These are phyloP conservation scores for Cryptops parisi DNA, from an alignment of 2,888 invertebrate genomes.

Conservation along the genomic window DNA sequence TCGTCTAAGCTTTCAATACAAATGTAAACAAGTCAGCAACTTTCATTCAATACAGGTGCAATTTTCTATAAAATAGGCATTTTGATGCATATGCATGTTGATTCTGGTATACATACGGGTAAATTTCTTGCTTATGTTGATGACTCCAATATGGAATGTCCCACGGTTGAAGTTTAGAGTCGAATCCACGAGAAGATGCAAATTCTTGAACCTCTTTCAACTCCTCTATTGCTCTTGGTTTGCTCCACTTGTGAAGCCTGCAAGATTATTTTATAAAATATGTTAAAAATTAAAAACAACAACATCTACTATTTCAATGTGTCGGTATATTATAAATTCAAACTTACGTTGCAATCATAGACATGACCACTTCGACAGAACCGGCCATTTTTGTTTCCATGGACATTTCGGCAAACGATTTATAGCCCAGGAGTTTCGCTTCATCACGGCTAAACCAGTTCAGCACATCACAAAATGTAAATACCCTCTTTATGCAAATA, in stretches of 20 bases:
- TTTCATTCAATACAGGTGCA: too few species aligned
- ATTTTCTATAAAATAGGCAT: slow-evolving; percentile 12
- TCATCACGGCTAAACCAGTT: slow-evolving; percentile 51
- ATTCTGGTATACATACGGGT: slow-evolving; percentile 41
- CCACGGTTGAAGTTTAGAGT: slow-evolving; percentile 52
- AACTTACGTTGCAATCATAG: slow-evolving; percentile 44
- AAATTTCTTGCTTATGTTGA: slow-evolving; percentile 51
- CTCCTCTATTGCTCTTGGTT: slow-evolving; percentile 58
- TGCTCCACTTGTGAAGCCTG: slow-evolving; percentile 24
- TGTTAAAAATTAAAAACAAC: neutral
- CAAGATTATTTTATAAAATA: slow-evolving; percentile 1
- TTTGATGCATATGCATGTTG: too few species aligned
- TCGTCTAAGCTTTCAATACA: slow-evolving; percentile 45
- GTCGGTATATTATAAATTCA: slow-evolving; percentile 7
- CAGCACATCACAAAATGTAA: too few species aligned
- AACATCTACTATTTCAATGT: too few species aligned
- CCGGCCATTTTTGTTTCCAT: slow-evolving; percentile 92
- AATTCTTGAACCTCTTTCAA: slow-evolving; percentile 53
- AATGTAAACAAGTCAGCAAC: too few species aligned
- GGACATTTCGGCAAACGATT: slow-evolving; percentile 66
- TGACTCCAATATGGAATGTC: slow-evolving; percentile 79
- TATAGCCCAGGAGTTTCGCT: slow-evolving; percentile 62
- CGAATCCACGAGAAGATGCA: slow-evolving; percentile 55
- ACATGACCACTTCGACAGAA: slow-evolving; percentile 54
- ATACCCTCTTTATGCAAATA: too few species aligned